Percentiles rank a stretch among this genome's conserved stretches.
These are phyloP conservation scores for Tyria jacobaeae DNA, from an alignment of 2,888 invertebrate genomes.

Conservation along the genomic window DNA sequence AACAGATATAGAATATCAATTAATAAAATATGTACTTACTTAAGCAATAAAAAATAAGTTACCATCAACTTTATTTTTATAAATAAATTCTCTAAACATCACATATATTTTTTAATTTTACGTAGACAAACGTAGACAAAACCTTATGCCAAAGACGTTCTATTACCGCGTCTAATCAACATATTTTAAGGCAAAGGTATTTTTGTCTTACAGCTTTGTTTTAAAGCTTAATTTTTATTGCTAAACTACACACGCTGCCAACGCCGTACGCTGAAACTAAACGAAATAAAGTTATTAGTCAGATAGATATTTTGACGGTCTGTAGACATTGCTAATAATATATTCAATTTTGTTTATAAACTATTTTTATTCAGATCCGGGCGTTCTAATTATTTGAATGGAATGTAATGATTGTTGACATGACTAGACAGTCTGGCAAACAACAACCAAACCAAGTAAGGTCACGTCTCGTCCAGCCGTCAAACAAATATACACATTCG, in stretches of 20 bases:
- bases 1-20: too few species aligned
- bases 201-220: conserved; percentile 42
- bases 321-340: neutral
- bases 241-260: conserved; percentile 37
- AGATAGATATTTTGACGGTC: neutral
- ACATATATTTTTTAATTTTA: conserved; percentile 14
- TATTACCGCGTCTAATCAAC: conserved; percentile 33
- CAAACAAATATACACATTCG: too few species aligned
- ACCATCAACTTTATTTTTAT: too few species aligned
- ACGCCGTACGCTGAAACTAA: conserved; percentile 25
- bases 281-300: conserved; percentile 17
- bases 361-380: neutral
- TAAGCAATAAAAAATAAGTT: too few species aligned
- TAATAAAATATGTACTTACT: too few species aligned
- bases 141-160: conserved; percentile 13
- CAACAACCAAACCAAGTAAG: too few species aligned
- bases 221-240: conserved; percentile 35
- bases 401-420: neutral
- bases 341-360: neutral
- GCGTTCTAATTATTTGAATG: neutral
- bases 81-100: too few species aligned
- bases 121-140: conserved; percentile 29
- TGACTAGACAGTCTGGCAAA: neutral
- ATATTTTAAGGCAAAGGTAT: conserved; percentile 30
- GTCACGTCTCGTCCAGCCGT: too few species aligned